Evolutionary conservation across 2,797 vertebrate species (phyloP), one percentile per base, ranked within the genome.

Genomic region (Microctenopoma stevenorrisi): DNA sequence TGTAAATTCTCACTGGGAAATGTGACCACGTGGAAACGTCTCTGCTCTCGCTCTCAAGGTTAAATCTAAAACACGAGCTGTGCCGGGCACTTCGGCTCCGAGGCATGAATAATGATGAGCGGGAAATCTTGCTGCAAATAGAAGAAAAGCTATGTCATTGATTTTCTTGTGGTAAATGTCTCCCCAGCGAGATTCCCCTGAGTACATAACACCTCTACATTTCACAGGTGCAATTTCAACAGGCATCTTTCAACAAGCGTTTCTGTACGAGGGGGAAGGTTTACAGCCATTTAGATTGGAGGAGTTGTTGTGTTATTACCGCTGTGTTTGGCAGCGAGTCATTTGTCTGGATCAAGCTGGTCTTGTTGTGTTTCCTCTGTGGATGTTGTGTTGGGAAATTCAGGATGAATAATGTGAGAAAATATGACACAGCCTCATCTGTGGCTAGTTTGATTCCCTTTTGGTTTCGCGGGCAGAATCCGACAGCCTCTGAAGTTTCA

Each of bases 31-130:
- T 13, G 42, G 47, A 79, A 58, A 64, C 44, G 47, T 71, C 50
- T 77, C 42, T 42, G 6, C 30, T 6, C 49, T 55, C 44, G 61
- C 59, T 61, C 61, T 78, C 78, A 82, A 84, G 76, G 81, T 78
- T 72, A 76, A 15, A 75, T 72, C 47, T 42, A 48, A 62, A 60
- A 78, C 37, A 25, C 51, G 35, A 28, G 59, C 54, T 64, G 54
- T 47, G 63, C 65, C 22, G 69, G 52, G 79, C 67, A 6, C 28
- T 7, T 9, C 42, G 15, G 52, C 62, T 46, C 68, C 78, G 54
- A 64, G 42, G 16, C 72, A 76, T 74, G 76, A 86, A 83, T 72
- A 81, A 25, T 64, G 48, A 75, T 83, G 63, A 83, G 25, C 16
- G 33, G 7, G 40, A 35, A 35, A 12, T 22, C 38, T 61, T 56